Base-by-base conservation (phyloP, 1,140 invertebrate genomes). In the Arion vulgaris region DNA sequence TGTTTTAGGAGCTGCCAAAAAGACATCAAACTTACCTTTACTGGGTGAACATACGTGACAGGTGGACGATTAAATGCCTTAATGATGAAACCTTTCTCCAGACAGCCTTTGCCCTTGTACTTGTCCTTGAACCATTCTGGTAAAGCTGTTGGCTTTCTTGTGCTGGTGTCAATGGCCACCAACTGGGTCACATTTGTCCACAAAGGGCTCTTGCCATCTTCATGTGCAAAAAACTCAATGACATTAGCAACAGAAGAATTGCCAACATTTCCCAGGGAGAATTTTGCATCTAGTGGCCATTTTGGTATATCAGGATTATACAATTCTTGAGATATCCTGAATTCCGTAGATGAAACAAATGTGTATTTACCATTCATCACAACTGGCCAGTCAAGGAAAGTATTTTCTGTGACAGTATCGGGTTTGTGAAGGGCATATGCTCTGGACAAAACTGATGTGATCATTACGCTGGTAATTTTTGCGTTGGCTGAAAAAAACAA, bases 71-170 rank as follows among this genome's bases (percentile, higher is more conserved):
- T 32, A 34, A 78, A 66, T 23, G 76, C 13, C 36, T 68, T 62
- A 39, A 78, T 39, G 32, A 78, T 78, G 19, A 78, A 49, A 39
- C 76, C 62, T n/a, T 68, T 62, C 32, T 68, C 76, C 2, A 78
- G 23, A n/a, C 51, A 62, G 4, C 76, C 51, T 66, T 78, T 78
- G 1, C 57, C 53, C 26, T 36, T 39, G 53, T 78, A 78, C 53
- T 78, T 17, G 0, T 78, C 76, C 76, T 78, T 62, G 32, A 62
- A 78, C 76, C 76, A 68, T 0, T 82, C 80, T 13, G 75, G 76
- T 1, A 85, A 32, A 0, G 80, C 53, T 57, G 57, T 79, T 0
- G 84, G 81, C 36, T 78, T 81, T 23, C 84, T 80, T 17, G 84
- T 80, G 34, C n/a, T 17, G 17, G 36, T 71, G 72, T 85, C 71